Evolutionary conservation across 92 coral and sea anemone species (phyloP).

Genomic region (Umimayanthus kanabou): DNA sequence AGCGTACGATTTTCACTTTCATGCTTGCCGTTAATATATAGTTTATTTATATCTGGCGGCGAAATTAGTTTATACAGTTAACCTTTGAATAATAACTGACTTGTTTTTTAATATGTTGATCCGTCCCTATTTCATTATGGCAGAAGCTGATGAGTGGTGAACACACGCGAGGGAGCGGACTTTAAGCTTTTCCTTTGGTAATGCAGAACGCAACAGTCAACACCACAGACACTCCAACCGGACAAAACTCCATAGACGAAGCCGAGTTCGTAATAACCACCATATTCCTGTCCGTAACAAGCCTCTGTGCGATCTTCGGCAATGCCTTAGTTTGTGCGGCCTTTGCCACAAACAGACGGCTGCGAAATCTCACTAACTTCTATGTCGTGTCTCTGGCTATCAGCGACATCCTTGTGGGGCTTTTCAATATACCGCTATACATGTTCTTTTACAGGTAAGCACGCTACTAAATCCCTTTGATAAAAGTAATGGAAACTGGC

Average conservation of each 20-base stretch:
- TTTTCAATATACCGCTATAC: slow-evolving; percentile 76
- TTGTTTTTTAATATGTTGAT: slow-evolving; percentile 8
- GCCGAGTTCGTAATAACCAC: slow-evolving; percentile 56
- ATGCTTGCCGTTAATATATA: not conserved
- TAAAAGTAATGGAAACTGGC: not conserved
- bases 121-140: slow-evolving; percentile 1
- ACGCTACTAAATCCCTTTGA: not conserved
- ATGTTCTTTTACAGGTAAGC: slow-evolving; percentile 57
- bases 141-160: slow-evolving; percentile 19
- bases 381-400: slow-evolving; percentile 86
- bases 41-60: not conserved
- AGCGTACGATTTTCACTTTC: not conserved
- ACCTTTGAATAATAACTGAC: slow-evolving; percentile 1
- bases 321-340: slow-evolving; percentile 82
- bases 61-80: slow-evolving; percentile 18
- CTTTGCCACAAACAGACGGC: slow-evolving; percentile 79
- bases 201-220: slow-evolving; percentile 27
- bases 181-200: not conserved
- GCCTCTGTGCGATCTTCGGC: slow-evolving; percentile 78
- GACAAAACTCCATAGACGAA: not conserved
- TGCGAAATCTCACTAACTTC: slow-evolving; percentile 78
- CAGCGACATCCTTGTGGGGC: slow-evolving; percentile 80
- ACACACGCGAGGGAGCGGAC: slow-evolving; percentile 15
- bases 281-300: slow-evolving; percentile 61
- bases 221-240: slow-evolving; percentile 2